Percentiles rank a stretch among this genome's conserved stretches.
Conservation (phyloP, 1,140 invertebrate species). For the Manduca sexta region DNA sequence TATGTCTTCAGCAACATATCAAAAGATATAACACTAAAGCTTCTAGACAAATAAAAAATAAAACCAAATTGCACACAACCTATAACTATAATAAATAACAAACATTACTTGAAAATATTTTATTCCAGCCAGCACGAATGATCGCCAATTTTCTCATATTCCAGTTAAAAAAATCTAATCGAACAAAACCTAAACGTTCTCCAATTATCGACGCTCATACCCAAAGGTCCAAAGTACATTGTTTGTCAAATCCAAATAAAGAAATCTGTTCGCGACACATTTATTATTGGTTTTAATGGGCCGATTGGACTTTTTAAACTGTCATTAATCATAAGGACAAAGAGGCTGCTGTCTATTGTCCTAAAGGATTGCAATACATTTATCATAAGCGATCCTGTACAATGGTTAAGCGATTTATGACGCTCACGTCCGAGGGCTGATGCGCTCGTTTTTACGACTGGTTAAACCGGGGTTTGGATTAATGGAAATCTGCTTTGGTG, state of each 20-base stretch:
- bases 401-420: constrained; percentile 4
- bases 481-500: background rate
- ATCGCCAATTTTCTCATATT: too few relatives aligned
- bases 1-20: too few relatives aligned
- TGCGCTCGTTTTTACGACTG: background rate
- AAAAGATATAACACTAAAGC: too few relatives aligned
- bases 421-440: background rate
- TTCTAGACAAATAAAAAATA: too few relatives aligned
- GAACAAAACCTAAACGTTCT: too few relatives aligned
- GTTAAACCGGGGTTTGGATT: background rate
- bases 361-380: constrained; percentile 1
- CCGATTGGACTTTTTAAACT: constrained; percentile 4
- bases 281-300: background rate
- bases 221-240: too few relatives aligned
- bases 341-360: background rate
- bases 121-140: too few relatives aligned
- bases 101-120: too few relatives aligned
- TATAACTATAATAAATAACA: too few relatives aligned
- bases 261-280: background rate
- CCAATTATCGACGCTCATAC: too few relatives aligned
- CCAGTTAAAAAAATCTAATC: too few relatives aligned
- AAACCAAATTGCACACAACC: too few relatives aligned
- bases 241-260: background rate
- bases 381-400: constrained; percentile 3
- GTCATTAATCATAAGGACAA: constrained; percentile 4